Base-by-base conservation (phyloP, 2,888 invertebrate genomes). In the Chaitophorus viminalis region DNA sequence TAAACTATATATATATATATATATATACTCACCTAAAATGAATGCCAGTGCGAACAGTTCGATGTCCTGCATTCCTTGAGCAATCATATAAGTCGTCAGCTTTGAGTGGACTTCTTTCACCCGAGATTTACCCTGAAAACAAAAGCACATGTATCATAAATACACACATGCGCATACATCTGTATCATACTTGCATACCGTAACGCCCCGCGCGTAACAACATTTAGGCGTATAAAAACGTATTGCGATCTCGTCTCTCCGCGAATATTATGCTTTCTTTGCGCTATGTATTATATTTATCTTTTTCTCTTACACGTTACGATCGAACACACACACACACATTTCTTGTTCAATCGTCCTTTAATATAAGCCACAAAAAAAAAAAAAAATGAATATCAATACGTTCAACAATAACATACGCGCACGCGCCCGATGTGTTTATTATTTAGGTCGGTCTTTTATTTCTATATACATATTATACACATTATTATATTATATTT, bases 1-100 rank as follows among this genome's bases (percentile, higher is more conserved):
- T n/a, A n/a, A n/a, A n/a, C n/a, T n/a, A n/a, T n/a, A n/a, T n/a
- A n/a, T n/a, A n/a, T n/a, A n/a, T n/a, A n/a, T n/a, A 11, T 14
- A 11, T 46, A 46, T 8, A 46, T 17, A 93, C 94, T 94, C 92
- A 96, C 96, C 96, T 93, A 95, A 95, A 91, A 95, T 93, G 91
- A 95, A 93, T 91, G 96, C 96, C 91, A 97, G 93, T 91, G 96
- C 96, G 93, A 97, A 97, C 91, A 96, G 94, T 91, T 96, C 95
- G 91, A 95, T 94, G 92, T 96, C 96, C 92, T 94, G 94, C 94
- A 96, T 95, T 92, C 95, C 95, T 93, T 95, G 94, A 91, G 95
- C 94, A 91, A 94, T 94, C 91, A 96, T 94, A 92, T 96, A 95
- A 89, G 94, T 93, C 92, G 95, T 95, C 93, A 95, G 95, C 92